These are phyloP conservation scores for Delphinus delphis DNA, from an alignment of 2,113 vertebrate genomes.

Conservation along the genomic window DNA sequence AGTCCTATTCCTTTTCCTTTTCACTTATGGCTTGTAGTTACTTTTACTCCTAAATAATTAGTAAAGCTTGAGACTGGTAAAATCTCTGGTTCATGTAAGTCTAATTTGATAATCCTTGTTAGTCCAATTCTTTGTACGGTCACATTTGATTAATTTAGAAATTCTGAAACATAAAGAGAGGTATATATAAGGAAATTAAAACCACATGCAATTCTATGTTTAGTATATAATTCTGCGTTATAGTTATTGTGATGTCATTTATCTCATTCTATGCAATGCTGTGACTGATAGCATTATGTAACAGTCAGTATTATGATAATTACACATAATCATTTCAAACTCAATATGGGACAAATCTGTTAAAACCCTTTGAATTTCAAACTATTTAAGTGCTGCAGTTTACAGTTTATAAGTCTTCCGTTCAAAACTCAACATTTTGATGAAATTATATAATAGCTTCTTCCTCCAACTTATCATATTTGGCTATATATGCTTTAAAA, in stretches of 20 bases:
- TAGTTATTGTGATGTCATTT: neutral
- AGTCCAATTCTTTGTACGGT: neutral
- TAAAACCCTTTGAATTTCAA: neutral
- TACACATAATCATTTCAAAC: neutral
- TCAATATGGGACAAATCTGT: neutral
- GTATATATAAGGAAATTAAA: neutral
- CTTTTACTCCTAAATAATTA: neutral
- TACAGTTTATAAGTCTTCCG: neutral
- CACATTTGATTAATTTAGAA: neutral
- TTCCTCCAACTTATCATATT: neutral
- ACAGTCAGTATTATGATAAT: neutral
- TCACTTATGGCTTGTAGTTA: neutral
- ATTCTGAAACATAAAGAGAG: neutral
- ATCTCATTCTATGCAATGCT: neutral
- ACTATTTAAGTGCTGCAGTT: neutral
- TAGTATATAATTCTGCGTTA: neutral
- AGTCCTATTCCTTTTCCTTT: neutral
- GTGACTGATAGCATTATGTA: neutral
- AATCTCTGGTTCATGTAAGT: neutral
- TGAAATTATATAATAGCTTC: neutral
- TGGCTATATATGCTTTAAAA: neutral
- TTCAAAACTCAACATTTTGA: neutral
- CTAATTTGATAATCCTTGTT: neutral
- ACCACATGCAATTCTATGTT: neutral
- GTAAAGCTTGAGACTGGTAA: neutral